These are phyloP conservation scores for Onychomys torridus DNA, from an alignment of 2,797 vertebrate species.

Conservation along the genomic window DNA sequence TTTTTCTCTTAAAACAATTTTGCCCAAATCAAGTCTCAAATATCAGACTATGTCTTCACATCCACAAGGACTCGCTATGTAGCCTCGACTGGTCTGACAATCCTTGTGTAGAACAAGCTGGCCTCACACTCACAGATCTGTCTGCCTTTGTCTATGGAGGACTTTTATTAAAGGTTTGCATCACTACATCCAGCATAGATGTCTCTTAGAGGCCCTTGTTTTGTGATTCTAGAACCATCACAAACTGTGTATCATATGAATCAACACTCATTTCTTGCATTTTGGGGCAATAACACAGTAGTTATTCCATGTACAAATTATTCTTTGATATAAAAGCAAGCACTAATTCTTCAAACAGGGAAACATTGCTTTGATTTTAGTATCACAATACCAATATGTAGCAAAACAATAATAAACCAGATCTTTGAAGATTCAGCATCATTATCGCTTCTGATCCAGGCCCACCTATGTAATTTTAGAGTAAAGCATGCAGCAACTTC, in stretches of 20 bases:
- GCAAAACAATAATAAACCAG: slow-evolving; percentile 49
- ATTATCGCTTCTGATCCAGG: slow-evolving; percentile 67
- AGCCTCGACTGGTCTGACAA: background rate
- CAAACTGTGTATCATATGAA: background rate
- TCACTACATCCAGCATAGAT: background rate
- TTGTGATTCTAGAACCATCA: slow-evolving; percentile 28
- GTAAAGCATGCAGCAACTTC: slow-evolving; percentile 48
- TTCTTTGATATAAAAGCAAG: slow-evolving; percentile 72
- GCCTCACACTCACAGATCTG: background rate
- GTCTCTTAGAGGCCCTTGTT: background rate
- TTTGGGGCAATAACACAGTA: background rate
- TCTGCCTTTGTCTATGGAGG: background rate
- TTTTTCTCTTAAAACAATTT: background rate
- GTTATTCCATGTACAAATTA: slow-evolving; percentile 62
- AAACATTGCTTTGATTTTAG: slow-evolving; percentile 68
- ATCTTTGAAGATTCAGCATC: slow-evolving; percentile 74
- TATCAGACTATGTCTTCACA: background rate
- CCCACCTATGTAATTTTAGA: slow-evolving; percentile 58
- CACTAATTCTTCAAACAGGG: slow-evolving; percentile 69
- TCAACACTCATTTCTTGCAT: slow-evolving; percentile 31
- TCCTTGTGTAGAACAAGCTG: background rate
- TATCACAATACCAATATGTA: slow-evolving; percentile 44
- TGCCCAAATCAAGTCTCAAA: background rate
- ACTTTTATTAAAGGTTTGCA: background rate
- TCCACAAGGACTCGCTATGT: background rate